Percentiles rank a stretch among this genome's conserved stretches.
Conservation (phyloP, 2,888 invertebrate genomes). For the Polydrusus tereticollis region DNA sequence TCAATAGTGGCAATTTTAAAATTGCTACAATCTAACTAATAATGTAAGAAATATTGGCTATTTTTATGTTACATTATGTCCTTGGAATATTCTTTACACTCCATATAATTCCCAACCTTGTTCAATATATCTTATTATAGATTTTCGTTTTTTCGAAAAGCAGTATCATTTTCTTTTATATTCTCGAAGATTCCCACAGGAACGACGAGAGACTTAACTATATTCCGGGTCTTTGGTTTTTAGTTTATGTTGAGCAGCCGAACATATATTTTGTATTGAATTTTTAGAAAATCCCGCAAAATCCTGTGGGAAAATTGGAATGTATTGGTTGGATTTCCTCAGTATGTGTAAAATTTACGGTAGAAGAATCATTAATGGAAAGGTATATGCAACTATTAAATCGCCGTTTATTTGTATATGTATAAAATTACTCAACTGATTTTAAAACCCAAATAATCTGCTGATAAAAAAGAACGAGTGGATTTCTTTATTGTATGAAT, state of each 20-base stretch:
- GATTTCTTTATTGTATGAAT: too few species aligned
- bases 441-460: too few species aligned
- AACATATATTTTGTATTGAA: slow-evolving; percentile 25
- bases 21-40: too few species aligned
- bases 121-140: neutral
- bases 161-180: slow-evolving; percentile 10
- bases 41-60: too few species aligned
- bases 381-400: neutral
- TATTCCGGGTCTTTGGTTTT: slow-evolving; percentile 32
- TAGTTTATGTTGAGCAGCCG: slow-evolving; percentile 31
- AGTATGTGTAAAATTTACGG: neutral
- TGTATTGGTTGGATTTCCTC: neutral
- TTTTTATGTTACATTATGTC: too few species aligned
- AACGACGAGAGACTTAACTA: neutral
- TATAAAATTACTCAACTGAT: too few species aligned
- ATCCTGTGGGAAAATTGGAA: neutral
- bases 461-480: too few species aligned
- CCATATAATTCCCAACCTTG: neutral
- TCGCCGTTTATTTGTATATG: neutral
- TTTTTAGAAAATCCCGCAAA: slow-evolving; percentile 10
- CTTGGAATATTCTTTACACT: too few species aligned
- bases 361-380: neutral
- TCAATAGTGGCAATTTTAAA: too few species aligned
- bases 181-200: neutral
- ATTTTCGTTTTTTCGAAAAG: neutral